Base-by-base conservation (phyloP, 2,113 vertebrate species). In the Monopterus albus region DNA sequence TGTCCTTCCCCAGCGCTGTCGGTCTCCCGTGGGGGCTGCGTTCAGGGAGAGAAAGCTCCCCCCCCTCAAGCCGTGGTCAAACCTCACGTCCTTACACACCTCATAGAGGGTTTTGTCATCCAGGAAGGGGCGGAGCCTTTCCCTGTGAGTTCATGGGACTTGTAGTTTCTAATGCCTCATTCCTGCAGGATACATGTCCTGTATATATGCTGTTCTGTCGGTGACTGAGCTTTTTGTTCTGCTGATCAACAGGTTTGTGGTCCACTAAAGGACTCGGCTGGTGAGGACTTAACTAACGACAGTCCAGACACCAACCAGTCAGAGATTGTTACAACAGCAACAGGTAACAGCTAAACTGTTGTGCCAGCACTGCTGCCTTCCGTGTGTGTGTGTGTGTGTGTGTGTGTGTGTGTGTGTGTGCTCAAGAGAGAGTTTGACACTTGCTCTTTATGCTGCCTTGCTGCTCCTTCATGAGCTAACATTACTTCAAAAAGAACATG, bases 61-160 rank as follows among this genome's bases (percentile, higher is more conserved):
- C 88, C 91, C 1, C 97, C 97, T 5, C 97, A 99, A 81, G 98
- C 98, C 59, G 98, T 99, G 0, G 97, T 99, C 43, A 99, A 98
- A 84, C 98, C 98, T 0, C 96, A 96, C 74, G 97, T 99, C 79
- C 96, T 99, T n/a, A 99, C 97, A 0, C 98, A 99, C 78, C 95
- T 99, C 76, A 99, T 99, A 1, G 98, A 98, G 81, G 98, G 98
- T 73, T 99, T 99, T 21, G 97, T 99, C 57, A 98, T 99, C 89
- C 97, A 98, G 89, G 98, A 99, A 75, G 98, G 98, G 88, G 96
- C 96, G 3, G 97, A 98, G 73, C 98, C 98, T 13, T 99, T 99
- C 88, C 98, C 98, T 33, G 97, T 99, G 91, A 93, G 96, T 88
- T n/a, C 17, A 10, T 33, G 23, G 52, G 31, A 49, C 51, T 29